A percentile compares a stretch with the other conserved stretches of the same genome.
Evolutionary conservation across 2,113 vertebrate species (phyloP).

Genomic region (Marcusenius ussheri): DNA sequence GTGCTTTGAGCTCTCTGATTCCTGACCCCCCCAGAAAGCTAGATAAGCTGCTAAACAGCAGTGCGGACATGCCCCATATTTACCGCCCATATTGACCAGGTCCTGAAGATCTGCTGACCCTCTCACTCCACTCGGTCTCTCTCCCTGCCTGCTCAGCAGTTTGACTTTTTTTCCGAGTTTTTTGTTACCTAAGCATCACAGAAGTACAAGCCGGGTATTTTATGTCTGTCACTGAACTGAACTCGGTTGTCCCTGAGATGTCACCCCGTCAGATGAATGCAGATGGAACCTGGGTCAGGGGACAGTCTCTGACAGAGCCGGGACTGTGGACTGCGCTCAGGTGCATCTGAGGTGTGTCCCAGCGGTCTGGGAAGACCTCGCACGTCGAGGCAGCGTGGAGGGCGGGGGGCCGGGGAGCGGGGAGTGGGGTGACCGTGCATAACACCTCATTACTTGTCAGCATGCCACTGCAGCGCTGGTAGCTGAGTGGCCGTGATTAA

Average conservation of each 20-base stretch:
- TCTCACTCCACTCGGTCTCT: not conserved
- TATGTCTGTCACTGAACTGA: not conserved
- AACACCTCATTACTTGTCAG: conserved; percentile 10
- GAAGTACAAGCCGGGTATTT: not conserved
- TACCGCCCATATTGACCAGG: not conserved
- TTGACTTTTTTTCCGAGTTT: not conserved
- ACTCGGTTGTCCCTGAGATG: not conserved
- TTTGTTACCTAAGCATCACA: not conserved
- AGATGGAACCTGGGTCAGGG: too few relatives aligned
- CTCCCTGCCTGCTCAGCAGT: not conserved
- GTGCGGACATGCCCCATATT: not conserved
- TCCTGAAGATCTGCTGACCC: not conserved
- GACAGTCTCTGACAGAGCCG: not conserved
- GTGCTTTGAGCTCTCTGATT: not conserved
- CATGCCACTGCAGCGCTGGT: not conserved
- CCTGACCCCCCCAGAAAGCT: not conserved
- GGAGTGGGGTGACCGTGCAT: not conserved
- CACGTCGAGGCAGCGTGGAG: not conserved
- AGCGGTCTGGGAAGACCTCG: not conserved
- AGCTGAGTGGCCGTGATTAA: conserved; percentile 8
- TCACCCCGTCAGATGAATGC: not conserved
- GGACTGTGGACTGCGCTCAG: not conserved
- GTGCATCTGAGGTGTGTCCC: not conserved
- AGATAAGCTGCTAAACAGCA: not conserved
- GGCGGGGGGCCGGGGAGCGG: not conserved